Conservation (phyloP, 2,888 invertebrate genomes). For the Drosophila antonietae region DNA sequence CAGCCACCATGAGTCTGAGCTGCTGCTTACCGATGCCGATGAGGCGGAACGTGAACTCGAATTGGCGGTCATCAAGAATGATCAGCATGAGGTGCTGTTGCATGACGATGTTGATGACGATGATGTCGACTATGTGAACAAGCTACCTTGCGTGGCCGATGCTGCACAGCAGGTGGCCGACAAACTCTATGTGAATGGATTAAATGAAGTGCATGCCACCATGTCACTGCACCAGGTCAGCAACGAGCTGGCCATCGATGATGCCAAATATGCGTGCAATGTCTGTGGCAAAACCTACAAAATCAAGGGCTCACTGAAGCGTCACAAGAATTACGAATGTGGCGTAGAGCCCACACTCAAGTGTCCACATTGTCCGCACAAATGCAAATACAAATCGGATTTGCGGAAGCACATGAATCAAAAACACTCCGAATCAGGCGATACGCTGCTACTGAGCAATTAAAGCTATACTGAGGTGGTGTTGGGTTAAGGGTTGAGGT, state of each 20-base stretch:
- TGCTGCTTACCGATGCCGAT: slow-evolving; percentile 62
- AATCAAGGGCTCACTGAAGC: slow-evolving; percentile 91
- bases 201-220: slow-evolving; percentile 43
- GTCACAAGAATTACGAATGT: slow-evolving; percentile 92
- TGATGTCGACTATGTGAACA: slow-evolving; percentile 50
- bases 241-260: slow-evolving; percentile 52
- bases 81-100: slow-evolving; percentile 49
- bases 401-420: slow-evolving; percentile 83
- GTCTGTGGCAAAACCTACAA: slow-evolving; percentile 93
- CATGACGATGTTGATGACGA: slow-evolving; percentile 49
- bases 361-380: slow-evolving; percentile 83
- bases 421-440: slow-evolving; percentile 76
- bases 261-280: slow-evolving; percentile 86
- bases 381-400: slow-evolving; percentile 84
- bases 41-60: slow-evolving; percentile 68
- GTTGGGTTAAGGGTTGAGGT: not conserved
- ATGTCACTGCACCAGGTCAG: slow-evolving; percentile 55
- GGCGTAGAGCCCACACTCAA: slow-evolving; percentile 82
- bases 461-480: not conserved
- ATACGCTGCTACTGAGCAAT: slow-evolving; percentile 36
- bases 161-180: slow-evolving; percentile 35
- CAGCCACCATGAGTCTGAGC: slow-evolving; percentile 56
- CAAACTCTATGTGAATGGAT: slow-evolving; percentile 59
- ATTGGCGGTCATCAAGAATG: slow-evolving; percentile 58
- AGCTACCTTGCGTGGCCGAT: slow-evolving; percentile 39